Evolutionary conservation across 2,888 invertebrate genomes (phyloP), one percentile per base, ranked within the genome.

Genomic region (Ischnus inquisitorius): DNA sequence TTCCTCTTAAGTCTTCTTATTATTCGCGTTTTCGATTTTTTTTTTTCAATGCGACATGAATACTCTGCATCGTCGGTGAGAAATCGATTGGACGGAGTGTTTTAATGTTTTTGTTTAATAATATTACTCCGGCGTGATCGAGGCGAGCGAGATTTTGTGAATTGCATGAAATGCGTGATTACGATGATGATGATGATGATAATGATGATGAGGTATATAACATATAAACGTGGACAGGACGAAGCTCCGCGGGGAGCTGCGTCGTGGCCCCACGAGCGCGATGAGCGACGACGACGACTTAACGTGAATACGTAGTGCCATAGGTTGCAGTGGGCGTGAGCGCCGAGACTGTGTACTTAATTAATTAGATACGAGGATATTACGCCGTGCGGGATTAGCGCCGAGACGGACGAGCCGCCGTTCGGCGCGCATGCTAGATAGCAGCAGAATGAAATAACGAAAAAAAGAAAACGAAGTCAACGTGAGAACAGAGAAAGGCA

Each of bases 301-400:
- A 87, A 91, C 92, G 92, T 93, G 93, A 93, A 93, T 93, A 93
- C 90, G 92, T 92, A 92, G 93, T 93, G 93, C 93, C 93, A 93
- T 93, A 93, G 91, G 89, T 90, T 90, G 90, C 90, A 89, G 90
- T 87, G 90, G 88, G 88, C 90, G 90, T 88, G 77, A 77, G 87
- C 89, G 90, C 90, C 89, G 90, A 89, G 91, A 93, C 92, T 92
- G 92, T 90, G 91, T 93, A 93, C 93, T 93, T 93, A 93, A 93
- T 90, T 91, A 91, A 90, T 90, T 90, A 86, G 86, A 85, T 86
- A 84, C 76, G 82, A 84, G 82, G 79, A 85, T 85, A 80, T 82
- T 64, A 76, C 67, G 69, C 80, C 60, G 19, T 48, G 72, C 54
- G 41, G 51, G 62, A 67, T 79, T 41, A 57, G 54, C 60, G 25